A percentile compares a stretch with the other conserved stretches of the same genome.
phyloP scores from a whole-genome alignment of 2,888 invertebrate genomes.

The Pollenia labialis region DNA sequence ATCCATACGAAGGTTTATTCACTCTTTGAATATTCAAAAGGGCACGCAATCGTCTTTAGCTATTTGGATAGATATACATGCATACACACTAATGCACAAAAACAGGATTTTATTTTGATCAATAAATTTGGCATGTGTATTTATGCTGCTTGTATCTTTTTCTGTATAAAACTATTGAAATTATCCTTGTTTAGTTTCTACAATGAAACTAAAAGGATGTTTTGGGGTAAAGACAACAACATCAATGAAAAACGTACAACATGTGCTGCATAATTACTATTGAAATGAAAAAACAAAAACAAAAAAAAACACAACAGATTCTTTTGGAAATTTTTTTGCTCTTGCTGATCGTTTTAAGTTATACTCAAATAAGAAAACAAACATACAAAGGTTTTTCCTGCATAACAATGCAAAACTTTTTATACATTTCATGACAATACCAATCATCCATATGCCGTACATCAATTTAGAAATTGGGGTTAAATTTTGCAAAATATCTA shows the following conservation, averaged over 20 bases:
- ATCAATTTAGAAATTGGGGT: constrained; percentile 21
- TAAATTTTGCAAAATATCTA: constrained; percentile 33
- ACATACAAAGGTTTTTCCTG: constrained; percentile 26
- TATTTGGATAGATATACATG: constrained; percentile 11
- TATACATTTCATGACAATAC: constrained; percentile 22
- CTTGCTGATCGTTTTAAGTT: constrained; percentile 42
- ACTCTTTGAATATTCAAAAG: constrained; percentile 52
- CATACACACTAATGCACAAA: neutral
- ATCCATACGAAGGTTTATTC: constrained; percentile 19
- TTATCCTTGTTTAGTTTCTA: neutral
- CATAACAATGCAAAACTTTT: constrained; percentile 9
- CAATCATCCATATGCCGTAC: constrained; percentile 48
- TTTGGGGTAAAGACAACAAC: constrained; percentile 22
- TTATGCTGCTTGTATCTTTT: constrained; percentile 23
- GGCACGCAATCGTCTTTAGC: constrained; percentile 30
- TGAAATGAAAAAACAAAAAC: constrained; percentile 52
- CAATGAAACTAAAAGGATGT: neutral
- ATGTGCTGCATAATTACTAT: constrained; percentile 66
- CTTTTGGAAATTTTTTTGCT: constrained; percentile 5
- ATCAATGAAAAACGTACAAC: constrained; percentile 34
- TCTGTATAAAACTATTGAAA: neutral
- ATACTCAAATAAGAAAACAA: constrained; percentile 3
- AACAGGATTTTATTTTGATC: neutral
- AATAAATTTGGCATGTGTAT: constrained; percentile 47
- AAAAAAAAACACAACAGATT: constrained; percentile 35